Evolutionary conservation across 2,113 vertebrate genomes (phyloP), one percentile per base, ranked within the genome.

Genomic region (Hippocampus guttulatus): DNA sequence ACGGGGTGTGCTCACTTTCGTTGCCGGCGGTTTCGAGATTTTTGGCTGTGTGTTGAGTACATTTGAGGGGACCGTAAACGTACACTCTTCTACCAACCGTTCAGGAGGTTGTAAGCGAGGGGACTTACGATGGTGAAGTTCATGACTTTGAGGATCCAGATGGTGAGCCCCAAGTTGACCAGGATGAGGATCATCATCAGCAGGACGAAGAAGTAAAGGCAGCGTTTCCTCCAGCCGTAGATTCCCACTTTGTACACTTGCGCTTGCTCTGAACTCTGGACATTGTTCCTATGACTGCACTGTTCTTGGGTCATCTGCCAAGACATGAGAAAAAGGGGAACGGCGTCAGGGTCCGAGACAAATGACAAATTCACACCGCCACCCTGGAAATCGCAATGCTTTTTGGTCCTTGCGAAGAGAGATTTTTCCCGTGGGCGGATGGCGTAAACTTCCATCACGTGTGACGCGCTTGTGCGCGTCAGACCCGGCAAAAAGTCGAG

Each of bases 111-210:
- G 62, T n/a, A 12, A 64, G 62, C 4, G 62, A 23, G 27, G 8
- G 20, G 8, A 96, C 96, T 98, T 95, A 99, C 97, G 81, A 96
- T 98, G 87, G 96, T 98, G 94, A 99, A 99, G 93, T 98, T 97
- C 97, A 99, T 99, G 93, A 99, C 97, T 90, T 98, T 98, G 88
- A 99, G 96, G 91, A 99, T 99, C 97, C 97, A 99, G 94, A 99
- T 98, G 87, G 97, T 99, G 90, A 99, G 94, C 43, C 96, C 96
- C 90, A 99, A 91, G 92, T 99, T 99, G 94, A 98, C 94, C 90
- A 99, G 93, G 86, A 99, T 98, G 85, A 98, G 93, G 91, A 98
- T 96, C 96, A 98, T 98, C 82, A 99, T 93, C 78, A 99, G 94
- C 73, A 98, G 94, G 74, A 99, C 96, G 78, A 99, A 98, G 92